A percentile compares a stretch with the other conserved stretches of the same genome.
These are phyloP conservation scores for Hydrochoerus hydrochaeris DNA, from an alignment of 2,113 vertebrate genomes.

Conservation along the genomic window DNA sequence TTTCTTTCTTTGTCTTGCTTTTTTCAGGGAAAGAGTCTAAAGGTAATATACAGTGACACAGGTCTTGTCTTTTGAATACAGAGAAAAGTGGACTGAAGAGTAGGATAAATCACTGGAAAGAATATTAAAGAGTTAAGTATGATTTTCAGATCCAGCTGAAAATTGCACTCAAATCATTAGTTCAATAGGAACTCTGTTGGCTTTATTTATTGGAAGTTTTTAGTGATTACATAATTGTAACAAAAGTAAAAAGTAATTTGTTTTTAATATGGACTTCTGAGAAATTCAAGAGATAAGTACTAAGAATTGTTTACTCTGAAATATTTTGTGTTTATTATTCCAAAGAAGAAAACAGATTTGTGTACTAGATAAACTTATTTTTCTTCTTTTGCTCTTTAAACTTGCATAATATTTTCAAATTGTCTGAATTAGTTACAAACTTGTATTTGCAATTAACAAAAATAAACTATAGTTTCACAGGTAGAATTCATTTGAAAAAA, in stretches of 20 bases:
- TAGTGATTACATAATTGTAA: neutral
- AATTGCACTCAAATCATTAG: conserved; percentile 11
- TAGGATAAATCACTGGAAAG: neutral
- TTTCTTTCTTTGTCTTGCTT: neutral
- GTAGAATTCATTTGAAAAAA: neutral
- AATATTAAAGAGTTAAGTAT: conserved; percentile 24
- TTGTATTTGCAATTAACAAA: neutral
- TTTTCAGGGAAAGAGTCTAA: too few species aligned
- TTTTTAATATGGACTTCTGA: conserved; percentile 27
- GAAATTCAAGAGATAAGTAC: neutral
- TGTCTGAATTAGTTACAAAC: conserved; percentile 16
- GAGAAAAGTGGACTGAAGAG: neutral
- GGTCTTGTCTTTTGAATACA: neutral
- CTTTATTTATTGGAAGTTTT: conserved; percentile 26
- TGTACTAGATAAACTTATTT: neutral
- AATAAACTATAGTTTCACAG: neutral
- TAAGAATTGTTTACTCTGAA: neutral
- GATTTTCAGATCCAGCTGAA: neutral
- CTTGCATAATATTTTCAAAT: neutral
- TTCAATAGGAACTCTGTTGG: neutral
- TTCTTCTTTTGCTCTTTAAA: neutral
- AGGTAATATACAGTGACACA: neutral
- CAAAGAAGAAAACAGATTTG: conserved; percentile 18
- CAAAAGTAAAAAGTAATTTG: conserved; percentile 16
- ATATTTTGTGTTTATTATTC: neutral